A percentile compares a stretch with the other conserved stretches of the same genome.
phyloP scores from a whole-genome alignment of 2,113 vertebrate species.

The Crocuta crocuta region DNA sequence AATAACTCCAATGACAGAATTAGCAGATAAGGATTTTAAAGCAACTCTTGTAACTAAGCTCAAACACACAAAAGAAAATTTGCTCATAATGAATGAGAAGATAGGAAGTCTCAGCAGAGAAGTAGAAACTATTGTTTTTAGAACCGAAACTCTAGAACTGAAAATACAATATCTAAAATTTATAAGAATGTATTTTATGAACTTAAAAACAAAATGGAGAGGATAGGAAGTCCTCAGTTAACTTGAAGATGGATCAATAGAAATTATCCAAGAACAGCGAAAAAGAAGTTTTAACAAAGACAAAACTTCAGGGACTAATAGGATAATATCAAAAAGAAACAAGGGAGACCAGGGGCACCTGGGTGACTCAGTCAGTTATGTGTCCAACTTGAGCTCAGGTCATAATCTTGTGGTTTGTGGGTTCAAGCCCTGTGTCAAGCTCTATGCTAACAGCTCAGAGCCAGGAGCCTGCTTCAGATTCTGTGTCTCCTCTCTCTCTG shows the following conservation, averaged over 20 bases:
- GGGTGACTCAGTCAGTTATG: too few species aligned
- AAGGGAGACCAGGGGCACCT: too few species aligned
- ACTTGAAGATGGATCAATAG: background rate
- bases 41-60: background rate
- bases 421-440: too few species aligned
- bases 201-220: background rate
- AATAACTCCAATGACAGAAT: background rate
- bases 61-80: background rate
- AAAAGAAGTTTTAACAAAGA: background rate
- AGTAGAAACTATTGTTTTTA: background rate
- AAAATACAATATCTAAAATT: background rate
- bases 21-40: conserved; percentile 17
- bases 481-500: too few species aligned
- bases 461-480: too few species aligned
- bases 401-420: too few species aligned
- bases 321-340: background rate
- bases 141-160: background rate
- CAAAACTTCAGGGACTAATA: background rate
- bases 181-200: background rate
- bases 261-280: background rate
- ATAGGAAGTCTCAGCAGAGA: background rate
- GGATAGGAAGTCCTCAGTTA: background rate
- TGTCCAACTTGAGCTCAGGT: too few species aligned
- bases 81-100: background rate
- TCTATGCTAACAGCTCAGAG: too few species aligned